A percentile compares a stretch with the other conserved stretches of the same genome.
Conservation (phyloP, 2,113 vertebrate genomes). For the Suncus etruscus region DNA sequence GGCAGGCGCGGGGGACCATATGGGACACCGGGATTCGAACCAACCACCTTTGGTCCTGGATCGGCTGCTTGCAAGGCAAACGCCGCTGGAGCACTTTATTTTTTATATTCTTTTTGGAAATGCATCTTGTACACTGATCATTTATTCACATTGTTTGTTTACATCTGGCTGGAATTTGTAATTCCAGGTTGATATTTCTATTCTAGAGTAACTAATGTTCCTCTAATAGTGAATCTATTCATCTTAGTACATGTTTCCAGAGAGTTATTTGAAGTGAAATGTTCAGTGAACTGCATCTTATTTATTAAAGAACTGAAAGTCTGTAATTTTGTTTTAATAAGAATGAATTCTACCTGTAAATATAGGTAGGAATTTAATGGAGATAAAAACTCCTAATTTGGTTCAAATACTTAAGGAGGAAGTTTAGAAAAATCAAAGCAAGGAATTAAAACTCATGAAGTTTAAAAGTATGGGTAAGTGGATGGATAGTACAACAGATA, state of each 20-base stretch:
- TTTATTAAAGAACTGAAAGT: neutral
- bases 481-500: neutral
- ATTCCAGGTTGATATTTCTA: neutral
- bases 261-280: neutral
- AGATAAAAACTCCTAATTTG: neutral
- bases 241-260: neutral
- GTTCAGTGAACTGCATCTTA: neutral
- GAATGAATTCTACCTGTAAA: neutral
- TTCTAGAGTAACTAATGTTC: neutral
- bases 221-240: neutral
- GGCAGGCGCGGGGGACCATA: too few relatives aligned
- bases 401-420: neutral
- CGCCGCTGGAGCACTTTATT: neutral
- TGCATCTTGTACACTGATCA: neutral
- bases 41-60: too few relatives aligned
- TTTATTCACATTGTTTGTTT: conserved; percentile 16
- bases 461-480: conserved; percentile 9
- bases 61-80: too few relatives aligned
- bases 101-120: conserved; percentile 4
- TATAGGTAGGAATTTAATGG: neutral
- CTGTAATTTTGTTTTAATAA: neutral
- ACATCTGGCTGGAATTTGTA: conserved; percentile 12
- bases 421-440: conserved; percentile 12
- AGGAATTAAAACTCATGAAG: neutral
- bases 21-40: too few relatives aligned